Evolutionary conservation across 1,140 invertebrate species (phyloP).

Genomic region (Eumeta japonica): DNA sequence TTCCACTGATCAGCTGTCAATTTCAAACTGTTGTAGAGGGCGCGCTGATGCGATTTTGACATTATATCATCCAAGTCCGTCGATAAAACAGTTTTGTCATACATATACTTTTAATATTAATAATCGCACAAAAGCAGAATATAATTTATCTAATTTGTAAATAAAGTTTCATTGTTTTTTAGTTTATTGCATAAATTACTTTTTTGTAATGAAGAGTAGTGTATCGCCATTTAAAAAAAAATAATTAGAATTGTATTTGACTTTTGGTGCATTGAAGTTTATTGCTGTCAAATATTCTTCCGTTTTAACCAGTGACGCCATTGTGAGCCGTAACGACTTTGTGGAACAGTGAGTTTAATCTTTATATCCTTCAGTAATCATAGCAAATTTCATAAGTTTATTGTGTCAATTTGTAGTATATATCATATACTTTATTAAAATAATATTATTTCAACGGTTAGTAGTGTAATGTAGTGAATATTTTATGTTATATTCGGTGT

Average conservation of each 20-base stretch:
- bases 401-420: conserved; percentile 41
- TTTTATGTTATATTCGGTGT: conserved; percentile 54
- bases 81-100: neutral
- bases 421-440: conserved; percentile 24
- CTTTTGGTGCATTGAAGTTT: conserved; percentile 30
- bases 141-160: no score
- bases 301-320: conserved; percentile 66
- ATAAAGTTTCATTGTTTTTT: no score
- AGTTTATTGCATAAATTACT: no score
- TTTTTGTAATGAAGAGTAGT: no score
- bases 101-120: no score
- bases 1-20: no score
- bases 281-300: conserved; percentile 43
- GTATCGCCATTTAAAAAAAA: no score
- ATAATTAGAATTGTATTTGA: conserved; percentile 13
- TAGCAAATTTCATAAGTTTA: conserved; percentile 59
- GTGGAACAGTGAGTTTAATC: conserved; percentile 61
- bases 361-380: conserved; percentile 66
- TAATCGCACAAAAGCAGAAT: no score
- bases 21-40: conserved; percentile 52
- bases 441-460: conserved; percentile 42
- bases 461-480: conserved; percentile 46
- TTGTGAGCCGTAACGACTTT: conserved; percentile 78
- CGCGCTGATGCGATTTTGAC: no score
- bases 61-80: conserved; percentile 6